phyloP scores from a whole-genome alignment of 2,888 invertebrate species.

The Agriopis marginaria region DNA sequence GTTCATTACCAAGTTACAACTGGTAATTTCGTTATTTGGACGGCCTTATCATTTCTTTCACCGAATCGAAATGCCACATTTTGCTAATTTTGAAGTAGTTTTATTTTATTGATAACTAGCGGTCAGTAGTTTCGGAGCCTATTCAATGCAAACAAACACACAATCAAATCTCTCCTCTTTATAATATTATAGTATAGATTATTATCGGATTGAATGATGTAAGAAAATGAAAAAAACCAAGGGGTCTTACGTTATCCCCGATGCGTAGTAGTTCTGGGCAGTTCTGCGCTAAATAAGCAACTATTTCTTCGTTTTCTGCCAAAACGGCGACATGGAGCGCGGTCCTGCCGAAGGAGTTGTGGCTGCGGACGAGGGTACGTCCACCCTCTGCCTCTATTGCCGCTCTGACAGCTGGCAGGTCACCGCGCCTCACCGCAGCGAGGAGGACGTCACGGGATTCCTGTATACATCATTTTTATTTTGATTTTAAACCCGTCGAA shows the following conservation, averaged over 20 bases:
- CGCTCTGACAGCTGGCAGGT: constrained; percentile 86
- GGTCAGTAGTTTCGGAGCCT: too few relatives aligned
- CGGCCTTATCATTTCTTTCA: too few relatives aligned
- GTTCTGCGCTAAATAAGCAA: constrained; percentile 90
- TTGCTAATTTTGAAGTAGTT: too few relatives aligned
- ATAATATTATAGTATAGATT: too few relatives aligned
- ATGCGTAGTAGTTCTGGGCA: constrained; percentile 91
- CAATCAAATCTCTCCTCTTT: too few relatives aligned
- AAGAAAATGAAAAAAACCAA: not conserved
- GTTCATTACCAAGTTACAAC: too few relatives aligned
- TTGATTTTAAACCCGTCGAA: too few relatives aligned
- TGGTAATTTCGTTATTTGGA: too few relatives aligned
- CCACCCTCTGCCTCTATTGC: constrained; percentile 84
- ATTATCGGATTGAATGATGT: too few relatives aligned
- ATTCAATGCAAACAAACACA: too few relatives aligned
- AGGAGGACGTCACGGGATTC: constrained; percentile 92
- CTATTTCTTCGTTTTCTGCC: constrained; percentile 93
- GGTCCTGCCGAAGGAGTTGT: constrained; percentile 91
- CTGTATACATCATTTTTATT: constrained; percentile 68
- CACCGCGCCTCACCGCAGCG: constrained; percentile 88
- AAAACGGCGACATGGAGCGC: constrained; percentile 95
- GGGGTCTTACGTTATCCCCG: constrained; percentile 92
- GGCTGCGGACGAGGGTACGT: constrained; percentile 73
- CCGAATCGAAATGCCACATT: too few relatives aligned
- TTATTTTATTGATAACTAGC: too few relatives aligned